phyloP scores from a whole-genome alignment of 2,888 invertebrate genomes.

The Neoscelio sp. region DNA sequence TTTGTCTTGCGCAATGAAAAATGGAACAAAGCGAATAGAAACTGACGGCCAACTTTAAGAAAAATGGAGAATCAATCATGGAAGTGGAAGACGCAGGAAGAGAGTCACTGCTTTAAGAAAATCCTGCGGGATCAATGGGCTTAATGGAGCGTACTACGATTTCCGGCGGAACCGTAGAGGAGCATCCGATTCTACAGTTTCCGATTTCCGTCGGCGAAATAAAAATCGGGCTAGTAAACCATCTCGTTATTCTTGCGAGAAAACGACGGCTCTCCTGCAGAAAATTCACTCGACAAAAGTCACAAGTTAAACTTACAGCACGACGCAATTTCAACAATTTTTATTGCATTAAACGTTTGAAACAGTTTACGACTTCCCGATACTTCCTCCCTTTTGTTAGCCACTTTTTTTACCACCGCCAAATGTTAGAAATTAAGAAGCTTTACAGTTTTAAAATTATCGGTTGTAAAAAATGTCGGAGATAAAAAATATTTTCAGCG shows the following conservation, averaged over 20 bases:
- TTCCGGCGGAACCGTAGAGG: conserved; percentile 68
- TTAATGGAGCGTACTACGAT: conserved; percentile 70
- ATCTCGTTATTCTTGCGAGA: conserved; percentile 66
- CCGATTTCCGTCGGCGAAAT: conserved; percentile 71
- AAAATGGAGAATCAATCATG: conserved; percentile 67
- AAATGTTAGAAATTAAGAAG: conserved; percentile 39
- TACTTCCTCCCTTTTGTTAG: conserved; percentile 38
- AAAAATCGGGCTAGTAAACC: conserved; percentile 68
- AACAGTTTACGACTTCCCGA: conserved; percentile 64
- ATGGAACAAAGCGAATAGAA: background rate
- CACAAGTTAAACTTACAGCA: conserved; percentile 60
- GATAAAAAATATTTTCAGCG: conserved; percentile 25
- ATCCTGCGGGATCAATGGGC: conserved; percentile 68
- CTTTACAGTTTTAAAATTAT: conserved; percentile 44
- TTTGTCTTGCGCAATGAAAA: conserved; percentile 7
- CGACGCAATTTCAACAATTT: conserved; percentile 63
- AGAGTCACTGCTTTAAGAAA: conserved; percentile 67
- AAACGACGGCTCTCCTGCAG: conserved; percentile 51
- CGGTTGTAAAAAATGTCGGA: conserved; percentile 2
- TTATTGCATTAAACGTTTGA: conserved; percentile 62
- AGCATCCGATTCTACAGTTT: conserved; percentile 69
- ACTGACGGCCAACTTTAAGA: conserved; percentile 30
- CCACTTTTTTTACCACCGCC: conserved; percentile 9
- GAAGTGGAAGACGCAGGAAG: conserved; percentile 32
- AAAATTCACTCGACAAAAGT: conserved; percentile 61